These are phyloP conservation scores for Cheirogaleus major DNA, from an alignment of 2,797 vertebrate genomes.

Conservation along the genomic window DNA sequence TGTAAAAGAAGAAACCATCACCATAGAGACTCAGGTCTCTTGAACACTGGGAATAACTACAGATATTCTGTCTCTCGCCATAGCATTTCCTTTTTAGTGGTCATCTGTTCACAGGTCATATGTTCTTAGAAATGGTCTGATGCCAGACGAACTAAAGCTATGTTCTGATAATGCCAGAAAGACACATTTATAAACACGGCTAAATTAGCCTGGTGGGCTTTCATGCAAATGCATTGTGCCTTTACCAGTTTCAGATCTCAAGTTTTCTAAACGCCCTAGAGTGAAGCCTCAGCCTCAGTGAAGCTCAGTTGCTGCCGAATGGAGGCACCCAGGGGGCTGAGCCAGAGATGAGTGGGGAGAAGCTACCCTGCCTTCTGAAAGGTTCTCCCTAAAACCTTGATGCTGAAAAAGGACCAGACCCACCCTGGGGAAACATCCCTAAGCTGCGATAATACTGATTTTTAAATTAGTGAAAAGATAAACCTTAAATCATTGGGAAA, in stretches of 20 bases:
- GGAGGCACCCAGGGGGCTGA: not conserved
- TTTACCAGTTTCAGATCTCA: not conserved
- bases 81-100: slow-evolving; percentile 31
- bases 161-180: not conserved
- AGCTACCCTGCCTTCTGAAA: not conserved
- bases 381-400: not conserved
- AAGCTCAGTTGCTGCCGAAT: not conserved
- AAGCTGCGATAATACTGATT: not conserved
- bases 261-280: not conserved
- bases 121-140: not conserved
- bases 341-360: not conserved
- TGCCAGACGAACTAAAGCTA: not conserved
- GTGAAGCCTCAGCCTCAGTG: not conserved
- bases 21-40: slow-evolving; percentile 19
- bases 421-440: not conserved
- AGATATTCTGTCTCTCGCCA: not conserved
- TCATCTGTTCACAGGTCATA: slow-evolving; percentile 48
- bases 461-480: not conserved
- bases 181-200: not conserved
- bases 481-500: not conserved
- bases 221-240: not conserved
- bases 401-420: not conserved
- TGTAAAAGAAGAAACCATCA: slow-evolving; percentile 35
- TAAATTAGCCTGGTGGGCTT: not conserved
- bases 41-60: slow-evolving; percentile 8